A percentile compares a stretch with the other conserved stretches of the same genome.
phyloP scores from a whole-genome alignment of 2,113 vertebrate genomes.

The Falco punctatus region DNA sequence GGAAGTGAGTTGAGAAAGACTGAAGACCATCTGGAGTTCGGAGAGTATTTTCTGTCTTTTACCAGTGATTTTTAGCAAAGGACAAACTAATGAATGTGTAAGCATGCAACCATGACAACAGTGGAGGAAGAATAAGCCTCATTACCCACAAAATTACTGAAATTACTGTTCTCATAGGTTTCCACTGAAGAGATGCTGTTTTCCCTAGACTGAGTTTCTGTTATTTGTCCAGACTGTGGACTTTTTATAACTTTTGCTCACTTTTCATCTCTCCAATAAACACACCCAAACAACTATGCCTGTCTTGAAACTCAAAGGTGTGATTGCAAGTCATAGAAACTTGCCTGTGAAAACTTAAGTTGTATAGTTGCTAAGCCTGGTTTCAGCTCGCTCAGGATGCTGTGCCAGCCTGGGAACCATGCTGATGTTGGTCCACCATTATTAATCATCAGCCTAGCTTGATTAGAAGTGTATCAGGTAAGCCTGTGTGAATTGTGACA shows the following conservation, averaged over 20 bases:
- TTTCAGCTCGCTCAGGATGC: background rate
- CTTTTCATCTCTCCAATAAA: background rate
- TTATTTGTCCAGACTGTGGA: background rate
- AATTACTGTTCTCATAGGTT: conserved; percentile 50
- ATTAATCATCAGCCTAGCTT: background rate
- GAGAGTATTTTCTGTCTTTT: background rate
- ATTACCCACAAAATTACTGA: conserved; percentile 61
- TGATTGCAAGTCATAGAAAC: background rate
- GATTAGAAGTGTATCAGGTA: background rate
- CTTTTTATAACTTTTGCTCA: background rate
- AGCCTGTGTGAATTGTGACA: background rate
- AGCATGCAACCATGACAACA: conserved; percentile 64
- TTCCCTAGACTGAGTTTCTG: background rate
- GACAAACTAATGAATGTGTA: conserved; percentile 56
- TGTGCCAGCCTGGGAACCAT: background rate
- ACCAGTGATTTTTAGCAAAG: conserved; percentile 39
- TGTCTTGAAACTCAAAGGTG: background rate
- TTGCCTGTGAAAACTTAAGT: background rate
- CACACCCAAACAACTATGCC: background rate
- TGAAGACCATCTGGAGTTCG: background rate
- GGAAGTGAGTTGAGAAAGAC: background rate
- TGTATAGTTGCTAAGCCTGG: background rate
- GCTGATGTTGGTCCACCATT: background rate
- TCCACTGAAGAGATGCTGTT: conserved; percentile 14
- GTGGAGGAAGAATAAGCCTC: conserved; percentile 47